phyloP scores from a whole-genome alignment of 2,888 invertebrate species.

The Caenorhabditis doughertyi region DNA sequence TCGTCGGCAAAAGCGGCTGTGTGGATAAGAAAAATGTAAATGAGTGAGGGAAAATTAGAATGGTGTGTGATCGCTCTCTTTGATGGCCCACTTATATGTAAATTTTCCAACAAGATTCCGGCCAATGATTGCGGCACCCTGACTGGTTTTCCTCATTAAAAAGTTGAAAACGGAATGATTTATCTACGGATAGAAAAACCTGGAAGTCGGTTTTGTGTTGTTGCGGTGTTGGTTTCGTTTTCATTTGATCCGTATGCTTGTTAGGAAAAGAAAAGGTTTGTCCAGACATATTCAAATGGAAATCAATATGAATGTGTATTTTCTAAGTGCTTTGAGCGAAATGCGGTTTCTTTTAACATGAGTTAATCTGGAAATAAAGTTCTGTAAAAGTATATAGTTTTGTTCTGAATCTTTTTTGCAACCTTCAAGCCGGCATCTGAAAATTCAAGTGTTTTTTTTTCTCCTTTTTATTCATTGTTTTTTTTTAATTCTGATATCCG shows the following conservation, averaged over 20 bases:
- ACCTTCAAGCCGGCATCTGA: too few relatives aligned
- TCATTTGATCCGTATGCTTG: slow-evolving; percentile 13
- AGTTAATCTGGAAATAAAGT: too few relatives aligned
- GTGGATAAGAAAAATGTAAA: slow-evolving; percentile 54
- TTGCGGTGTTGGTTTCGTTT: slow-evolving; percentile 11
- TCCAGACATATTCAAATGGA: too few relatives aligned
- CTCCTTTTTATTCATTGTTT: too few relatives aligned
- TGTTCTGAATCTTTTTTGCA: too few relatives aligned
- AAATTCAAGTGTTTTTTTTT: too few relatives aligned
- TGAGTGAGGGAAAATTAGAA: slow-evolving; percentile 46
- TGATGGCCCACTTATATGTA: slow-evolving; percentile 64
- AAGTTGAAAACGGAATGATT: slow-evolving; percentile 36
- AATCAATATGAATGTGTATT: too few relatives aligned
- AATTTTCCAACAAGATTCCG: slow-evolving; percentile 59
- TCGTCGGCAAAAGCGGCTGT: slow-evolving; percentile 36
- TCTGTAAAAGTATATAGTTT: too few relatives aligned
- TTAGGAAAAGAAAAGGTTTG: too few relatives aligned
- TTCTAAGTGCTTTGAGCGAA: too few relatives aligned
- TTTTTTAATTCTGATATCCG: too few relatives aligned
- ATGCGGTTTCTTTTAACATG: too few relatives aligned
- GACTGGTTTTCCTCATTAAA: slow-evolving; percentile 52
- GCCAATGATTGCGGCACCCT: slow-evolving; percentile 40
- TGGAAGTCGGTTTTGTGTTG: slow-evolving; percentile 8
- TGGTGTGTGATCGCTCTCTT: slow-evolving; percentile 57
- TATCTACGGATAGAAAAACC: slow-evolving; percentile 38